These are phyloP conservation scores for Melanotaenia pygmaea DNA, from an alignment of 2,797 vertebrate species.

Conservation along the genomic window DNA sequence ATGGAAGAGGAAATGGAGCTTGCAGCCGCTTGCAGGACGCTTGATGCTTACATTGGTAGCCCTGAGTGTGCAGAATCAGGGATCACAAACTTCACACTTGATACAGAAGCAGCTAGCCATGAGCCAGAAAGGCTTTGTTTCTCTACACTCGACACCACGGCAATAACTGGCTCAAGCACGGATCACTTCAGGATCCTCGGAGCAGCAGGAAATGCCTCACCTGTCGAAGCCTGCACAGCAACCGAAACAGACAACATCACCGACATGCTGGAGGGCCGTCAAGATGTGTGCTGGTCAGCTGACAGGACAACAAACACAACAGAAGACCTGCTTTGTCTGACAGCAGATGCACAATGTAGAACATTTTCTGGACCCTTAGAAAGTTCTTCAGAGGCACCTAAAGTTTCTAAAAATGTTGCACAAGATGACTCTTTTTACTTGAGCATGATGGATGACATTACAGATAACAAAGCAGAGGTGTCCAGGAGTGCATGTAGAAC, in stretches of 20 bases:
- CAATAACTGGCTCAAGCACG: fast-evolving
- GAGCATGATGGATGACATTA: neutral
- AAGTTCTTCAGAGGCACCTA: neutral
- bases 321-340: neutral
- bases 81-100: neutral
- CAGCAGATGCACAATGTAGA: neutral
- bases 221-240: slow-evolving; percentile 9
- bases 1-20: slow-evolving; percentile 53
- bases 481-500: neutral
- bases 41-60: neutral
- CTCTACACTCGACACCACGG: fast-evolving
- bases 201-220: neutral
- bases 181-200: neutral
- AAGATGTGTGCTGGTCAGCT: neutral
- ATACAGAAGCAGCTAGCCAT: neutral
- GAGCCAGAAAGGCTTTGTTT: neutral
- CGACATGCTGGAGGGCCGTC: neutral
- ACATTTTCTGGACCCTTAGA: neutral
- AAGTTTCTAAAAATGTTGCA: neutral
- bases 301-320: neutral
- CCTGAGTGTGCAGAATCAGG: neutral
- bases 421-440: neutral
- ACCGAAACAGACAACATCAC: neutral
- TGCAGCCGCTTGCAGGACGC: slow-evolving; percentile 5
- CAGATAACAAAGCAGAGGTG: neutral